Conservation (phyloP, 2,888 invertebrate genomes). For the Cheiracanthium punctorium region DNA sequence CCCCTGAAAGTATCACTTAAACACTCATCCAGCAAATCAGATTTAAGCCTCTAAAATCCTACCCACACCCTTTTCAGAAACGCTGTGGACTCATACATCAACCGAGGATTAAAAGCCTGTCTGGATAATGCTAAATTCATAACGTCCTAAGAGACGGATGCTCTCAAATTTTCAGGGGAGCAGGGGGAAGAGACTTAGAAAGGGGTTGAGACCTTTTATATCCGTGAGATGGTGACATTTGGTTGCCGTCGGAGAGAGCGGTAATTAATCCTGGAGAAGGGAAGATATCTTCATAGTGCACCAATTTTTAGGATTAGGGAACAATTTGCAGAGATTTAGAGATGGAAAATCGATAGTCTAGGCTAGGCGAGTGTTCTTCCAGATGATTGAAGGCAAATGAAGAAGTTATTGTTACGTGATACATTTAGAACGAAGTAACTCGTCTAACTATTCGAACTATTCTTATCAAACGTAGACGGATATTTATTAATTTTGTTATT, state of each 20-base stretch:
- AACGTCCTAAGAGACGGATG: conserved; percentile 3
- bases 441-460: too few species aligned
- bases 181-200: not conserved
- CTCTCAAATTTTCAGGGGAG: not conserved
- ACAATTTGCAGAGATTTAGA: not conserved
- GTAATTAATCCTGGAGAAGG: not conserved
- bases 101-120: conserved; percentile 1
- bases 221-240: conserved; percentile 10
- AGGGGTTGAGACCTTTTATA: conserved; percentile 4
- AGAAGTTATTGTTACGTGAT: too few species aligned
- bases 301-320: not conserved
- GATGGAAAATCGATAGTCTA: not conserved
- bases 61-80: not conserved
- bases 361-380: too few species aligned
- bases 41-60: not conserved
- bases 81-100: not conserved
- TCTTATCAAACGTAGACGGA: too few species aligned
- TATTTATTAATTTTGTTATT: too few species aligned
- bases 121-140: conserved; percentile 15
- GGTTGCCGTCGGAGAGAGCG: not conserved
- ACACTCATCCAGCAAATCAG: conserved; percentile 1
- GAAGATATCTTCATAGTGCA: not conserved
- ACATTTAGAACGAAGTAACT: too few species aligned
- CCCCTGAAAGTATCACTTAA: not conserved
- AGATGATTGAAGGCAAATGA: too few species aligned